phyloP scores from a whole-genome alignment of 2,888 invertebrate genomes.

The Notocelia uddmanniana region DNA sequence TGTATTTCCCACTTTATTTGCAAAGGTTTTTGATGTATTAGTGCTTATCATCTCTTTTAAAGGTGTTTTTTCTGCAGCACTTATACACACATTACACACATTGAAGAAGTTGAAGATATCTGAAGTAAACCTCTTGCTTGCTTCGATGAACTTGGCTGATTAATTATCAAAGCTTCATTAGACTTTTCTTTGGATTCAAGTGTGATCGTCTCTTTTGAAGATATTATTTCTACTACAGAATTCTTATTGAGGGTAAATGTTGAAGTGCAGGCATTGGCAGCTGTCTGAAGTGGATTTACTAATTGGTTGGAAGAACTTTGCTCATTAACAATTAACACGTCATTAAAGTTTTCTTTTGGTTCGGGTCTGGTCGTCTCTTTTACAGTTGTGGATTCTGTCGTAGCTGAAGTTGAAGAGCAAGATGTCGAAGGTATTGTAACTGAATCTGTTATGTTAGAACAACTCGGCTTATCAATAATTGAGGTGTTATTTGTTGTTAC shows the following conservation, averaged over 20 bases:
- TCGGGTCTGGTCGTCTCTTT: slow-evolving; percentile 45
- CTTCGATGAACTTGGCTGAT: slow-evolving; percentile 45
- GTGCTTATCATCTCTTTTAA: no score
- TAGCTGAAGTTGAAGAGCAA: slow-evolving; percentile 31
- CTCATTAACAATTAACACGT: slow-evolving; percentile 42
- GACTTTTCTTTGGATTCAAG: slow-evolving; percentile 44
- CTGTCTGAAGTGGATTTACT: slow-evolving; percentile 44
- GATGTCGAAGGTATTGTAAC: slow-evolving; percentile 44
- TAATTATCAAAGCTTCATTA: slow-evolving; percentile 36
- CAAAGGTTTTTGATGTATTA: no score
- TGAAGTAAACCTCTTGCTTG: no score
- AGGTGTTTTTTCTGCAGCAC: no score
- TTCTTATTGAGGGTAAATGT: slow-evolving; percentile 43
- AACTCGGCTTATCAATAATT: slow-evolving; percentile 41
- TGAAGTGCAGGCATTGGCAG: slow-evolving; percentile 35
- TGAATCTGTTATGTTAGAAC: slow-evolving; percentile 10
- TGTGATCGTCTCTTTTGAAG: slow-evolving; percentile 42
- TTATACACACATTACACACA: no score
- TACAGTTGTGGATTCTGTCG: slow-evolving; percentile 38
- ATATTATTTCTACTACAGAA: slow-evolving; percentile 37
- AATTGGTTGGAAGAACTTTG: slow-evolving; percentile 45
- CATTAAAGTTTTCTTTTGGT: slow-evolving; percentile 43
- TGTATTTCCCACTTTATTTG: no score
- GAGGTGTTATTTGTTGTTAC: slow-evolving; percentile 43
- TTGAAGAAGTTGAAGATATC: no score